Conservation (phyloP, 2,797 vertebrate genomes). For the Melopsittacus undulatus region DNA sequence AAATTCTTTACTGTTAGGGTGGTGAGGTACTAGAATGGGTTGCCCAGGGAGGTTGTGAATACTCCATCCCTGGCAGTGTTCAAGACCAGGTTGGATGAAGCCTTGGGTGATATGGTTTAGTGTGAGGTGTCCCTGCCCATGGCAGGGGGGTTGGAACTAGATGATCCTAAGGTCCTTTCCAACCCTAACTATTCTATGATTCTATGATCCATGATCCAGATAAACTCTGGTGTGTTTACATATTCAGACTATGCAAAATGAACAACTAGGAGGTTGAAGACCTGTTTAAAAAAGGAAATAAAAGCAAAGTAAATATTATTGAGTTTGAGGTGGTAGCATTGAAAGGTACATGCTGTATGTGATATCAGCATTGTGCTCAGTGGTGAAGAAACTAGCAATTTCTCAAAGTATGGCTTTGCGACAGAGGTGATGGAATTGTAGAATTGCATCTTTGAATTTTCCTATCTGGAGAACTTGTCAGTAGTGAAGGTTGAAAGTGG, state of each 20-base stretch:
- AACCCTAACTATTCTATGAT: too few relatives aligned
- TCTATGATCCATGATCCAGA: too few relatives aligned
- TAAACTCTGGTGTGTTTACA: neutral
- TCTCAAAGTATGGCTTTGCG: neutral
- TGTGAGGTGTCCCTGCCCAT: too few relatives aligned
- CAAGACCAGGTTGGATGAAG: too few relatives aligned
- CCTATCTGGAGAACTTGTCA: neutral
- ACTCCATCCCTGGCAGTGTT: too few relatives aligned
- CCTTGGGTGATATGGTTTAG: too few relatives aligned
- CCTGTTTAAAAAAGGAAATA: neutral
- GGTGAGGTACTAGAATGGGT: too few relatives aligned
- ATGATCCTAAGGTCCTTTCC: too few relatives aligned
- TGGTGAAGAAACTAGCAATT: neutral
- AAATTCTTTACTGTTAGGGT: too few relatives aligned
- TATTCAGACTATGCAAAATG: neutral
- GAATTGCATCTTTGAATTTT: neutral
- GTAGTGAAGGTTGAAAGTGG: neutral
- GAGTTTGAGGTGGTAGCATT: neutral
- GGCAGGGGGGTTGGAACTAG: too few relatives aligned
- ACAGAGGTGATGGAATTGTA: neutral
- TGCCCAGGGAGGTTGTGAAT: too few relatives aligned
- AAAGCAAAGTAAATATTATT: neutral
- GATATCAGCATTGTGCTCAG: neutral
- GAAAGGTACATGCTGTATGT: accelerated
- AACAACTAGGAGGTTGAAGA: neutral